phyloP scores from a whole-genome alignment of 2,888 invertebrate genomes.

The Drosophila algonquin region DNA sequence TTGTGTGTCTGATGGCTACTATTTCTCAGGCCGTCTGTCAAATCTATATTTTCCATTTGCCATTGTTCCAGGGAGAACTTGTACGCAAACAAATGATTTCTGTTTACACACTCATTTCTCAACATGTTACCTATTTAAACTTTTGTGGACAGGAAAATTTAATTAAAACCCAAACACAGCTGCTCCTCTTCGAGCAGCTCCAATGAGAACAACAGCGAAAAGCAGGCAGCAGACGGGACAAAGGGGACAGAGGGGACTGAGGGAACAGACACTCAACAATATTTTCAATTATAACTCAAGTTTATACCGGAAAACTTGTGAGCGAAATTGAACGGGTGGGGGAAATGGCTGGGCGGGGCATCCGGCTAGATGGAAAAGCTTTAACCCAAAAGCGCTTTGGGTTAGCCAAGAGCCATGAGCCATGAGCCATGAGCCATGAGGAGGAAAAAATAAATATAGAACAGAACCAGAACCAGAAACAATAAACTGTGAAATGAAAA shows the following conservation, averaged over 20 bases:
- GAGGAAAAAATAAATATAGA: constrained; percentile 17
- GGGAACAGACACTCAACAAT: constrained; percentile 47
- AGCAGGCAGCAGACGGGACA: too few species aligned
- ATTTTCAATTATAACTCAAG: constrained; percentile 79
- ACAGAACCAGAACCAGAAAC: constrained; percentile 22
- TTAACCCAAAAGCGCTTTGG: constrained; percentile 28
- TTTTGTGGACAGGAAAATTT: constrained; percentile 77
- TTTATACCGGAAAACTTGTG: constrained; percentile 65
- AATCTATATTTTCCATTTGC: constrained; percentile 28
- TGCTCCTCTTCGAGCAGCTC: constrained; percentile 55
- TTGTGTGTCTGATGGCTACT: constrained; percentile 1
- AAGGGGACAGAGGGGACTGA: not conserved
- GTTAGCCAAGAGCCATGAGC: not conserved
- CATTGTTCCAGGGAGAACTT: constrained; percentile 26
- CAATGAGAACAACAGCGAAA: constrained; percentile 35
- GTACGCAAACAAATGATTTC: constrained; percentile 65
- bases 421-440: not conserved
- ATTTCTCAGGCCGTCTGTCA: constrained; percentile 15
- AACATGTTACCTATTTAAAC: constrained; percentile 76
- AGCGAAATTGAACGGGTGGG: constrained; percentile 15
- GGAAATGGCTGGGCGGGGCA: constrained; percentile 36
- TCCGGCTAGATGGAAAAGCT: constrained; percentile 35
- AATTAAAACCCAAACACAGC: constrained; percentile 76
- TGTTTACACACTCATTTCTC: constrained; percentile 72
- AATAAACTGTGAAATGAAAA: constrained; percentile 35